These are phyloP conservation scores for Aphelinus atriplicis DNA, from an alignment of 1,140 invertebrate species.

Conservation along the genomic window DNA sequence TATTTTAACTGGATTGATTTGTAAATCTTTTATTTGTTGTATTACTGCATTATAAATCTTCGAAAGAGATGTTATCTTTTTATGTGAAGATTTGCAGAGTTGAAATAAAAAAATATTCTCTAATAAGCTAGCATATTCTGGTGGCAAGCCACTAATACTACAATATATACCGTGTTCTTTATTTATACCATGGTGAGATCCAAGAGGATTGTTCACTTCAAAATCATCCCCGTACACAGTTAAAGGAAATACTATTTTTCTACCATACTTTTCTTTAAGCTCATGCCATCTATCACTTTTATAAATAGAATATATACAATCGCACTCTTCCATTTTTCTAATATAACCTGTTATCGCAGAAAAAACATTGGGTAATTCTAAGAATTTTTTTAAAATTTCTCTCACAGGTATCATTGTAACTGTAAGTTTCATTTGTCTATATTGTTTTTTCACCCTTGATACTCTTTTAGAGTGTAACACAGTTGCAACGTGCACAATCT, in stretches of 20 bases:
- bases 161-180: conserved; percentile 52
- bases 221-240: conserved; percentile 52
- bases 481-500: conserved; percentile 31
- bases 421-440: conserved; percentile 37
- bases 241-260: conserved; percentile 50
- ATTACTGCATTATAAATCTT: conserved; percentile 36
- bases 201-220: conserved; percentile 53
- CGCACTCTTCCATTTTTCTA: conserved; percentile 32
- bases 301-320: conserved; percentile 34
- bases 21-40: conserved; percentile 41
- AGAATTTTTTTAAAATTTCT: conserved; percentile 37
- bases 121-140: too few species aligned
- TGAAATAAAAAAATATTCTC: too few species aligned
- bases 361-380: too few species aligned
- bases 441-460: conserved; percentile 23
- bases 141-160: conserved; percentile 47
- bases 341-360: conserved; percentile 38
- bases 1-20: conserved; percentile 36
- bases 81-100: conserved; percentile 44
- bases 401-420: conserved; percentile 42
- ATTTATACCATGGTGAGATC: conserved; percentile 47
- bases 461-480: conserved; percentile 24
- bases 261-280: conserved; percentile 39
- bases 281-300: conserved; percentile 43
- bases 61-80: conserved; percentile 35